Evolutionary conservation across 2,113 vertebrate genomes (phyloP).

Genomic region (Nothoprocta perdicaria): DNA sequence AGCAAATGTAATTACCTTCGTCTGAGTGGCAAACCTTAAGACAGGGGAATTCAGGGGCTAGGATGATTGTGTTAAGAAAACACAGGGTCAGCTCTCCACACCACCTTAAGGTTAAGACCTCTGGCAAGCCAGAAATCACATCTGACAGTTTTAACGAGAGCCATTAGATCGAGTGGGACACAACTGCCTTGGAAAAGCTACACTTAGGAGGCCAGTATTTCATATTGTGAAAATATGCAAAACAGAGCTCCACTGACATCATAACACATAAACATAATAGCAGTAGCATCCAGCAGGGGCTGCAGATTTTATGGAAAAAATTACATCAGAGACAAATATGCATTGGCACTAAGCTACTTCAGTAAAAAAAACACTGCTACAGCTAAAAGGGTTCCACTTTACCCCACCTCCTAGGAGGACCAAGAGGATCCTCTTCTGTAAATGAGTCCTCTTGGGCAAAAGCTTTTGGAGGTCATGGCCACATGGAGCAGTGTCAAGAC

Average conservation of each 20-base stretch:
- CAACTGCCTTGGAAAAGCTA: not conserved
- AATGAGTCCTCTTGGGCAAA: not conserved
- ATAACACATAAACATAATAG: not conserved
- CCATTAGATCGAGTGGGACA: accelerated
- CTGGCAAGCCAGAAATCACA: constrained; percentile 1
- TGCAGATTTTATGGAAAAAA: constrained; percentile 44
- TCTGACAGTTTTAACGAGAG: constrained; percentile 16
- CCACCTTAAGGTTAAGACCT: accelerated
- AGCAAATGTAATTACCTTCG: not conserved
- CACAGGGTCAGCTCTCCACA: not conserved
- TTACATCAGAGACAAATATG: constrained; percentile 25
- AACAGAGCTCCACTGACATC: not conserved
- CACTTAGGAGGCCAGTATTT: not conserved
- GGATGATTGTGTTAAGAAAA: not conserved
- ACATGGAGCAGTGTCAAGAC: not conserved
- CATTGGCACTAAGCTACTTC: constrained; percentile 17
- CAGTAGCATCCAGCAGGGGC: not conserved
- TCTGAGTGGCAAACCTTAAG: not conserved
- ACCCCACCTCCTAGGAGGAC: not conserved
- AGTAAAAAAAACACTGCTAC: not conserved
- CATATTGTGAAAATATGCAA: not conserved
- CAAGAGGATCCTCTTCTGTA: not conserved
- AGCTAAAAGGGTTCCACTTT: not conserved
- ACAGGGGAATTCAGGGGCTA: not conserved
- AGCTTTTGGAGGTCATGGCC: not conserved